A percentile compares a stretch with the other conserved stretches of the same genome.
phyloP scores from a whole-genome alignment of 2,888 invertebrate species.

The Dioctria rufipes region DNA sequence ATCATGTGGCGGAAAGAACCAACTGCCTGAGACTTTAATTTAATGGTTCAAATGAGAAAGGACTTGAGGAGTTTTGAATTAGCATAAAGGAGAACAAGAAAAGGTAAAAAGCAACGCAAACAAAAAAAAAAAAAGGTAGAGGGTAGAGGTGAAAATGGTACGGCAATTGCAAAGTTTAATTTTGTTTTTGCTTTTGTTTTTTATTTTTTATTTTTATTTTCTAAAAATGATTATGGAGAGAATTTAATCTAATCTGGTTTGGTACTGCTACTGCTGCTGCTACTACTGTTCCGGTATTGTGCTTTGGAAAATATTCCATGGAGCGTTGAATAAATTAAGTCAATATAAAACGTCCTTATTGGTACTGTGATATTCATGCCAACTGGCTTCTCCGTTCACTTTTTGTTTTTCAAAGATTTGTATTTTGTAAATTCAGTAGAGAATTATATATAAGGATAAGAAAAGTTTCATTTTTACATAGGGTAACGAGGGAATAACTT shows the following conservation, averaged over 20 bases:
- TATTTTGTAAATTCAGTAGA: too few species aligned
- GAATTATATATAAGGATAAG: too few species aligned
- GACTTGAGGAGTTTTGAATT: slow-evolving; percentile 22
- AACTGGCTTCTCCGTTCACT: neutral
- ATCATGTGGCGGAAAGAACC: slow-evolving; percentile 23
- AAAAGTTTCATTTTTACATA: too few species aligned
- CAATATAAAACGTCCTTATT: slow-evolving; percentile 1
- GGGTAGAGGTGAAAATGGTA: neutral
- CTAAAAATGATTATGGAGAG: slow-evolving; percentile 14
- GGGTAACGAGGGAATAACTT: too few species aligned
- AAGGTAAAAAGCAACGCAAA: too few species aligned
- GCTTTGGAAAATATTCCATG: neutral
- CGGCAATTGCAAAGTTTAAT: neutral
- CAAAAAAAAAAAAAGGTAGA: too few species aligned
- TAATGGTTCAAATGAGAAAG: slow-evolving; percentile 18
- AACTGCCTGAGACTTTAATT: slow-evolving; percentile 35
- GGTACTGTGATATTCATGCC: neutral
- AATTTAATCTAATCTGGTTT: slow-evolving; percentile 27
- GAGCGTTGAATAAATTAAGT: slow-evolving; percentile 2
- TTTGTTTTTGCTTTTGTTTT: slow-evolving; percentile 1
- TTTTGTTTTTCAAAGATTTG: too few species aligned
- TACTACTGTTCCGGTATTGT: neutral
- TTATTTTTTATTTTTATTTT: neutral
- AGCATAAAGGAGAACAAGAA: neutral
- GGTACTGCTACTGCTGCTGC: neutral